Base-by-base conservation (phyloP, 2,113 vertebrate species). In the Ochotona princeps region DNA sequence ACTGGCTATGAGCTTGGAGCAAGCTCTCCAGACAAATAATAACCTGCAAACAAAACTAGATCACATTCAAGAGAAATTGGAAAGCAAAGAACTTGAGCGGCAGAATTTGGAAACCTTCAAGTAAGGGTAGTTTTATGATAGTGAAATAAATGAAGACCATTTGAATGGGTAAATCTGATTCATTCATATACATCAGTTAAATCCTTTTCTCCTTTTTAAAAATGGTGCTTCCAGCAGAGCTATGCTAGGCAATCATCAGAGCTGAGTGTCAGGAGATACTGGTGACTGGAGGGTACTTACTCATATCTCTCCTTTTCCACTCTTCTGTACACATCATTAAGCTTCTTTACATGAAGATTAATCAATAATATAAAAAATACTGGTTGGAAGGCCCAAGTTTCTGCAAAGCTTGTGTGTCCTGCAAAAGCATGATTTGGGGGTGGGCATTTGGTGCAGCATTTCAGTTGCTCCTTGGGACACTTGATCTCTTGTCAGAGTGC, bases 1-100 rank as follows among this genome's bases (percentile, higher is more conserved):
- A 51, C 97, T 98, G 66, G 95, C 96, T 35, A 44, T 87, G 93
- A 96, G 8, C 87, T 95, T 98, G 72, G 97, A 98, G 74, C 97
- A 98, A 87, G 90, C 96, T 70, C 73, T 98, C 69, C 97, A 97
- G 81, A 94, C 97, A 74, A 98, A 96, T 65, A 94, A 47, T 75
- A 80, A 67, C 44, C 90, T 98, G 67, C 97, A 98, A 86, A 94
- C 87, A 66, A 97, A 97, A 84, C 87, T 98, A 38, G 96, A 96
- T 30, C 95, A 91, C 26, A 20, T 96, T 69, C 95, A 97, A 0
- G 90, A 97, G 20, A 96, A 97, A 49, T 0, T 97, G 32, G 95
- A 97, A 80, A 95, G 13, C 60, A 98, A 96, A 93, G 97, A 97
- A 91, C 73, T 88, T 7, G 97, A 98, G 85, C 93, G 89, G 54